These are phyloP conservation scores for Eleginops maclovinus DNA, from an alignment of 2,113 vertebrate species.

Conservation along the genomic window DNA sequence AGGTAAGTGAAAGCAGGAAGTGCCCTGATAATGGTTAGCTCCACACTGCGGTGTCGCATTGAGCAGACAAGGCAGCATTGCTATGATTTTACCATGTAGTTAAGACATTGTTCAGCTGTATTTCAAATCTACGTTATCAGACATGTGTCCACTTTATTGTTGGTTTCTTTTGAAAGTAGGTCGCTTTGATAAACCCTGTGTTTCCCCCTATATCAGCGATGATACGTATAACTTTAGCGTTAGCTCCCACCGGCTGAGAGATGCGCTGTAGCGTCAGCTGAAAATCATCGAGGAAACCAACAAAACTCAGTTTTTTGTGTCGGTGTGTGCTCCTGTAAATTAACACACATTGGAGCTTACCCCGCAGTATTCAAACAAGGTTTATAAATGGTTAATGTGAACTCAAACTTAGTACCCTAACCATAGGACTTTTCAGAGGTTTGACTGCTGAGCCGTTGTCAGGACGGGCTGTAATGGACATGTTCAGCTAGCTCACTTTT, in stretches of 20 bases:
- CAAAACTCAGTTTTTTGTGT: neutral
- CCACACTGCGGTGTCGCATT: neutral
- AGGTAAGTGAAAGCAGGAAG: conserved; percentile 68
- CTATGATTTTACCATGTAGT: neutral
- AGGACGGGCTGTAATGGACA: neutral
- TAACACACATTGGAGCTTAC: rapidly evolving
- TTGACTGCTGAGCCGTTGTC: neutral
- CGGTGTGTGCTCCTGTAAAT: rapidly evolving
- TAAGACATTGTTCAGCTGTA: neutral
- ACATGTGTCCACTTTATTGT: too few species aligned
- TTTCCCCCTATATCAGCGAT: neutral
- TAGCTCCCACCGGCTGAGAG: conserved; percentile 11
- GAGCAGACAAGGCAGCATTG: neutral
- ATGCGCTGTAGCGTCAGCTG: neutral
- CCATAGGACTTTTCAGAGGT: neutral
- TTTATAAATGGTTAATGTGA: neutral
- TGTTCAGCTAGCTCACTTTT: neutral
- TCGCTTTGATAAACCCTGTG: neutral
- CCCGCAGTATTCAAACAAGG: too few species aligned
- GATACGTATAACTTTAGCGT: conserved; percentile 19
- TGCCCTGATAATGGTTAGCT: conserved; percentile 18
- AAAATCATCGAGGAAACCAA: neutral
- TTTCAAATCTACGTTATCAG: rapidly evolving
- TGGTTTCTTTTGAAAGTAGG: neutral
- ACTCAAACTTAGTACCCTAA: neutral